Base-by-base conservation (phyloP, 2,797 vertebrate species). In the Sebastes baramenuke region DNA sequence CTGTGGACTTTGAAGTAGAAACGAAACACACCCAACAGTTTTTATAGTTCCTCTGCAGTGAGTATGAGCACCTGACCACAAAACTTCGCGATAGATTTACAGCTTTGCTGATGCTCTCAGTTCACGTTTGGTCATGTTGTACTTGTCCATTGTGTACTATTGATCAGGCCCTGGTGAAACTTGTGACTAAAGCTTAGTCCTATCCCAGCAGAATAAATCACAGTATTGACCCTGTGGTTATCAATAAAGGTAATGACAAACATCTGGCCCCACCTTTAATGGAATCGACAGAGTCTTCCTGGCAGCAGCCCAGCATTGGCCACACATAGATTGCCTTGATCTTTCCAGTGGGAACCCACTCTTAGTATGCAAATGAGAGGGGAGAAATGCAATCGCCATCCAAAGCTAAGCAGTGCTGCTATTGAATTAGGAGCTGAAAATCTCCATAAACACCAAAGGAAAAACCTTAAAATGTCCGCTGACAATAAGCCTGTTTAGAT, bases 221-320 rank as follows among this genome's bases (percentile, higher is more conserved):
- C 93, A 89, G 92, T 94, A 96, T 96, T 95, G 96, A 96, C 92
- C 93, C 87, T 84, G 92, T 85, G 91, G 92, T 95, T 96, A 95
- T 96, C 95, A 96, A 96, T 96, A 96, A 94, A 93, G 94, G 94
- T 95, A 96, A 96, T 95, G 95, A 95, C 95, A 96, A 96, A 96
- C 94, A 95, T 95, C 95, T 95, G 95, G 95, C 93, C 94, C 92
- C 94, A 94, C 92, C 93, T 95, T 96, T 95, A 95, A 95, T 95
- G 92, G 94, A 93, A 95, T 96, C 94, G 95, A 95, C 95, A 93
- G 86, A 87, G 93, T 85, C 94, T 93, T 93, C 85, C 93, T 93
- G 94, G 94, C 94, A 88, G 83, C 60, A 70, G 84, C 86, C 88
- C 88, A 92, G 84, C 82, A 86, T 81, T 62, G 83, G 92, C 90